These are phyloP conservation scores for Eufriesea mexicana DNA, from an alignment of 1,140 invertebrate genomes.

Conservation along the genomic window DNA sequence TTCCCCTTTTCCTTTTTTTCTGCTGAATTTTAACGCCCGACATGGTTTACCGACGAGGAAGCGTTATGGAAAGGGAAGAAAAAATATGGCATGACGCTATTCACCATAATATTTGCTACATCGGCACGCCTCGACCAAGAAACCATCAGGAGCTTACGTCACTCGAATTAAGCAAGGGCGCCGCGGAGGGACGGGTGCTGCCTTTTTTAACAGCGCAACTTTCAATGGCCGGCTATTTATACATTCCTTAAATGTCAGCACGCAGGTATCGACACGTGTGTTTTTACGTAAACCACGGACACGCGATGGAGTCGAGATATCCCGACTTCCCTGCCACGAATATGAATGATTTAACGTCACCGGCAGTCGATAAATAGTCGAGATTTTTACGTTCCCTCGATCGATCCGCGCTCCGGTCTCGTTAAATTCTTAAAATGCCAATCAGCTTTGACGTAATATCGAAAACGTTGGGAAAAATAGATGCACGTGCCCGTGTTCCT, in stretches of 20 bases:
- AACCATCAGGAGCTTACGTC: background rate
- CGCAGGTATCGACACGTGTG: background rate
- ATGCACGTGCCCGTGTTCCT: too few species aligned
- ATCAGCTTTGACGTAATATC: background rate
- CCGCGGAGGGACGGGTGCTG: background rate
- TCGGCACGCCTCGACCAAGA: background rate
- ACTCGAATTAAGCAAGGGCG: background rate
- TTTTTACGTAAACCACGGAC: background rate
- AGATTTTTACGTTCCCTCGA: background rate
- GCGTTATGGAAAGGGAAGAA: background rate
- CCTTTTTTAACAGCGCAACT: background rate
- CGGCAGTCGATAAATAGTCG: background rate
- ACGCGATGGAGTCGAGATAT: background rate
- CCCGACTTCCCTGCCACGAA: background rate
- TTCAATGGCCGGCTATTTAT: slow-evolving; percentile 12
- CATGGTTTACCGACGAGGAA: background rate
- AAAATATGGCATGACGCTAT: background rate
- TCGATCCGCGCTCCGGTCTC: background rate
- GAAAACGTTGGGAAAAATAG: background rate
- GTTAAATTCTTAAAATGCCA: slow-evolving; percentile 10
- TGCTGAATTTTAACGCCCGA: slow-evolving; percentile 49
- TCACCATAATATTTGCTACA: background rate
- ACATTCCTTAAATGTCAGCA: slow-evolving; percentile 12
- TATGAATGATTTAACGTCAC: slow-evolving; percentile 12
- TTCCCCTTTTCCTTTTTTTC: slow-evolving; percentile 29